Evolutionary conservation across 2,797 vertebrate species (phyloP).

Genomic region (Synaphobranchus kaupii): DNA sequence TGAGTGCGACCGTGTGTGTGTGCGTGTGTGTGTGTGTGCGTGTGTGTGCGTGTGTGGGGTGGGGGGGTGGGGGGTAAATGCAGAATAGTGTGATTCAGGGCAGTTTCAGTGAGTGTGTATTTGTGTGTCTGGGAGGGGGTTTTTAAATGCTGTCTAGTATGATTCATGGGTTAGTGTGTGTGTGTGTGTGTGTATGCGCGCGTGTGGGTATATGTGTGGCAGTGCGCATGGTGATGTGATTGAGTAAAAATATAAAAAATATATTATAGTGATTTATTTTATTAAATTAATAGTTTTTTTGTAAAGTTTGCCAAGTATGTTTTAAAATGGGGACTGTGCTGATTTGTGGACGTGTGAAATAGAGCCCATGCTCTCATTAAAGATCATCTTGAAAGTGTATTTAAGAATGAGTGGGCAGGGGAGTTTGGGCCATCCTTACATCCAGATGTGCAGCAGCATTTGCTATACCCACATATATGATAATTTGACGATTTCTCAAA

Average conservation of each 20-base stretch:
- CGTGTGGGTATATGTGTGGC: not conserved
- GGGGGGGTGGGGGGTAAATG: not conserved
- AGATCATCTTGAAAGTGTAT: slow-evolving; percentile 47
- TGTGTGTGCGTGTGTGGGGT: not conserved
- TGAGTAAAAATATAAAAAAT: slow-evolving; percentile 3
- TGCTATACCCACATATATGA: slow-evolving; percentile 46
- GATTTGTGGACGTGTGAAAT: not conserved
- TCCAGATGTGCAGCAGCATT: slow-evolving; percentile 51
- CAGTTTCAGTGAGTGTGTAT: slow-evolving; percentile 10
- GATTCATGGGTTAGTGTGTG: not conserved
- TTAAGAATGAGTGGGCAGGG: slow-evolving; percentile 56
- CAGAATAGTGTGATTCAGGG: slow-evolving; percentile 1
- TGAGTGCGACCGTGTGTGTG: slow-evolving; percentile 6
- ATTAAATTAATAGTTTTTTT: slow-evolving; percentile 27
- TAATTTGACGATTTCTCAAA: slow-evolving; percentile 56
- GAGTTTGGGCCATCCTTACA: slow-evolving; percentile 49
- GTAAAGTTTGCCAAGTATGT: slow-evolving; percentile 15
- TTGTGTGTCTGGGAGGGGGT: not conserved
- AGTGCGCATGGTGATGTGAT: slow-evolving; percentile 10
- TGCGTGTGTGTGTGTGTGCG: slow-evolving; percentile 1
- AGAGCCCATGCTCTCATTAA: slow-evolving; percentile 31
- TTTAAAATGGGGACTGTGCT: slow-evolving; percentile 28
- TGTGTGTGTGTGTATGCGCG: slow-evolving; percentile 23
- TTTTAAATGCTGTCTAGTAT: slow-evolving; percentile 4
- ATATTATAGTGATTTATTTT: slow-evolving; percentile 25